Conservation (phyloP, 2,888 invertebrate species). For the Esperia sulphurella region DNA sequence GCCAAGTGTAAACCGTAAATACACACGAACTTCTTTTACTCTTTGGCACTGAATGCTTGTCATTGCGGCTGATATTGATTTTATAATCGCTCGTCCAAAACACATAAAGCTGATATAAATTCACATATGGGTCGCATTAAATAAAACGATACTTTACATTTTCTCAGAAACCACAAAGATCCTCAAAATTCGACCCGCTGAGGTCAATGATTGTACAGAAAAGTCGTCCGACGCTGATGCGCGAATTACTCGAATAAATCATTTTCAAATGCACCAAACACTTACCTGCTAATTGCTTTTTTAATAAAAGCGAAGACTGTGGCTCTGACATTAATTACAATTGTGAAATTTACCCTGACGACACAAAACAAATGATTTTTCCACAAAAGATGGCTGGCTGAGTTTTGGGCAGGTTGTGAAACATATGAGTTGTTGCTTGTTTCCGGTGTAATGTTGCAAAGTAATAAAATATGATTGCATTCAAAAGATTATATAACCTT, state of each 20-base stretch:
- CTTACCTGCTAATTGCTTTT: constrained; percentile 97
- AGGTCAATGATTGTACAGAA: constrained; percentile 74
- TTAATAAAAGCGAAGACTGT: constrained; percentile 96
- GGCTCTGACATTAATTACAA: constrained; percentile 96
- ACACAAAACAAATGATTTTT: constrained; percentile 86
- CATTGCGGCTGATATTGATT: constrained; percentile 68
- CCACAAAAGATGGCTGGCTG: constrained; percentile 87
- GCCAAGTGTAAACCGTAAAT: constrained; percentile 44
- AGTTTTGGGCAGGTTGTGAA: constrained; percentile 76
- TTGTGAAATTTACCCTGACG: constrained; percentile 86
- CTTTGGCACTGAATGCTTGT: constrained; percentile 53
- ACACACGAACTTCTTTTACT: constrained; percentile 38
- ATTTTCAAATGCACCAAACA: constrained; percentile 33
- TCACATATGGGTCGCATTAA: constrained; percentile 17
- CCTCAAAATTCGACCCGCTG: constrained; percentile 68
- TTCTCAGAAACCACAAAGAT: constrained; percentile 36
- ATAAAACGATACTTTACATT: constrained; percentile 16
- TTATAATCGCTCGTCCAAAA: constrained; percentile 34
- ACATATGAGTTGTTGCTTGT: constrained; percentile 74
- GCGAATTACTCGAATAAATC: constrained; percentile 39
- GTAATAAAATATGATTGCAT: neutral
- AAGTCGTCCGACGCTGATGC: constrained; percentile 55
- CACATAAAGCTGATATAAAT: constrained; percentile 19
- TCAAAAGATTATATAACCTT: neutral
- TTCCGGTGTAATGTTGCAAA: constrained; percentile 63